Evolutionary conservation across 2,888 invertebrate species (phyloP).

Genomic region (Tetrapedia diversipes): DNA sequence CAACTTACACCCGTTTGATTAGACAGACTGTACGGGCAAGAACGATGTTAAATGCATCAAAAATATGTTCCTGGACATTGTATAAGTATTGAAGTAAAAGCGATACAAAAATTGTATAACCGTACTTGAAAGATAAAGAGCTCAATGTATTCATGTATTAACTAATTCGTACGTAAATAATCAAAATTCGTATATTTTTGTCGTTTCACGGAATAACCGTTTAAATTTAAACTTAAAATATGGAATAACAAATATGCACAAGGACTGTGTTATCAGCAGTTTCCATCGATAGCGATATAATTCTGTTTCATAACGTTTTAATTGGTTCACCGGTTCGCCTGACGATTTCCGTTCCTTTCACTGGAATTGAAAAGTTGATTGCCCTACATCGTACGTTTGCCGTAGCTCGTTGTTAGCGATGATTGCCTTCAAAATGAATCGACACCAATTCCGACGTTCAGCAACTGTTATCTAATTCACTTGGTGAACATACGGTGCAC

Average conservation of each 20-base stretch:
- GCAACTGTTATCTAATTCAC: neutral
- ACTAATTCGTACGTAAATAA: no score
- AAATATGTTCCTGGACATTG: no score
- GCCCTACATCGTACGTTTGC: neutral
- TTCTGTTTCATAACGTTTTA: neutral
- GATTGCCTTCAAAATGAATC: neutral
- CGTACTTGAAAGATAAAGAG: no score
- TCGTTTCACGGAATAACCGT: no score
- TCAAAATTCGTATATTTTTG: neutral
- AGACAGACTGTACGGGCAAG: no score
- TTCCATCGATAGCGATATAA: neutral
- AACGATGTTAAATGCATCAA: no score
- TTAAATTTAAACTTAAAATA: no score
- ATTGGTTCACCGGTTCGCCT: neutral
- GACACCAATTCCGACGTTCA: conserved; percentile 2
- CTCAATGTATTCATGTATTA: no score
- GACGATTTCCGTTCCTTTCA: conserved; percentile 1
- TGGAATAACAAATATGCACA: neutral
- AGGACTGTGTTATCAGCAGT: neutral
- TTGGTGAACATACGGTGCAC: neutral
- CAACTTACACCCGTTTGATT: no score
- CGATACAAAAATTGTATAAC: no score
- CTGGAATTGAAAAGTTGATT: neutral
- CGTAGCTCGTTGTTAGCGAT: neutral
- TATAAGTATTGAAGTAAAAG: no score